Evolutionary conservation across 2,888 invertebrate species (phyloP), one percentile per base, ranked within the genome.

Genomic region (Aphodius sticticus): DNA sequence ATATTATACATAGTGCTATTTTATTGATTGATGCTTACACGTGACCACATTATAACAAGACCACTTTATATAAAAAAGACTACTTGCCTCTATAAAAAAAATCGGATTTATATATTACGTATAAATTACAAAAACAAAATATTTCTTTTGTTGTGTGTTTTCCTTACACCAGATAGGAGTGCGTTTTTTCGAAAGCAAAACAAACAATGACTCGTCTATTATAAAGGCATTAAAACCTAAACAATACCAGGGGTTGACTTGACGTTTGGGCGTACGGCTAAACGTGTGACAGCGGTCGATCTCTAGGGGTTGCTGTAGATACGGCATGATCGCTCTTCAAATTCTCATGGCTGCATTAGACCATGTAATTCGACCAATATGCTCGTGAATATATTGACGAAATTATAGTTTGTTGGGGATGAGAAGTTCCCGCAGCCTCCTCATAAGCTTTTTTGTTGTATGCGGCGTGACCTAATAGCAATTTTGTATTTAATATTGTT

Each of bases 341-440:
- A 36, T 78, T 81, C 76, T 81, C 78, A 76, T 78, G 70, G 75
- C 70, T 35, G 72, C 77, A 36, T 35, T 69, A 72, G 74, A 71
- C 77, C 77, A 53, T 77, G 77, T 79, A 38, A 79, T 79, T 69
- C 71, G 76, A 35, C 35, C 36, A 76, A 72, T 79, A 74, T 79
- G 79, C 69, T 35, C 26, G 16, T 77, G 77, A 76, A 79, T 79
- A 79, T 72, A 77, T 76, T 79, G n/a, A 35, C 35, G 74, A 74
- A 37, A 74, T 74, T 74, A 74, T 53, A 53, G 53, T 53, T 53
- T 53, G 12, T 53, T 53, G 53, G 53, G 53, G 53, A 53, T 53
- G 53, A 12, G 53, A 53, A 53, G 53, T 2, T 53, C 53, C 12
- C 53, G 53, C 12, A 53, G 53, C 53, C 53, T 53, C 53, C 53